phyloP scores from a whole-genome alignment of 2,888 invertebrate genomes.

The Tortricodes alternella region DNA sequence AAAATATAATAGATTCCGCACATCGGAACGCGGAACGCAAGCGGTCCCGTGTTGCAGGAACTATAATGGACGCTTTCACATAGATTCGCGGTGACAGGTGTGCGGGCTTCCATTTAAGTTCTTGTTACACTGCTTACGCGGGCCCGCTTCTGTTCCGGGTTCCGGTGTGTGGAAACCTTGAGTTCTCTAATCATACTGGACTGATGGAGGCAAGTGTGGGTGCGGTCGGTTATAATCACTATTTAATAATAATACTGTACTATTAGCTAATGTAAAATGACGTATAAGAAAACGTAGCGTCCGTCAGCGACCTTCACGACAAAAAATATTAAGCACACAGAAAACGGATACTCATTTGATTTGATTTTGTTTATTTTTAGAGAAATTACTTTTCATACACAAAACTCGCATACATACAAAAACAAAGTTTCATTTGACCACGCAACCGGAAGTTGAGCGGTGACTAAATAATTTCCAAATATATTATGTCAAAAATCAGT shows the following conservation, averaged over 20 bases:
- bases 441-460: slow-evolving; percentile 1
- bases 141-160: too few species aligned
- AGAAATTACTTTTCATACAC: background rate
- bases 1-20: background rate
- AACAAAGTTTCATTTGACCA: background rate
- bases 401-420: slow-evolving; percentile 4
- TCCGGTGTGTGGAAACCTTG: too few species aligned
- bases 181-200: background rate
- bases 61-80: too few species aligned
- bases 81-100: too few species aligned
- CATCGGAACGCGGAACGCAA: too few species aligned
- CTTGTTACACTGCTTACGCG: too few species aligned
- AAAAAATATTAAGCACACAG: too few species aligned
- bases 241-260: slow-evolving; percentile 30
- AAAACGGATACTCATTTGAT: too few species aligned
- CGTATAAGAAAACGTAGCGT: background rate
- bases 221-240: slow-evolving; percentile 16
- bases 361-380: background rate
- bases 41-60: too few species aligned
- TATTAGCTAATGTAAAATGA: slow-evolving; percentile 15
- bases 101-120: too few species aligned
- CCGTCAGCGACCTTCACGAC: background rate
- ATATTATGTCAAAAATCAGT: background rate
- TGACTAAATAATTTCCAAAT: background rate
- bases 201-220: slow-evolving; percentile 15